Percentiles rank a stretch among this genome's conserved stretches.
Conservation (phyloP, 2,113 vertebrate genomes). For the Pomatorhinus ruficollis region DNA sequence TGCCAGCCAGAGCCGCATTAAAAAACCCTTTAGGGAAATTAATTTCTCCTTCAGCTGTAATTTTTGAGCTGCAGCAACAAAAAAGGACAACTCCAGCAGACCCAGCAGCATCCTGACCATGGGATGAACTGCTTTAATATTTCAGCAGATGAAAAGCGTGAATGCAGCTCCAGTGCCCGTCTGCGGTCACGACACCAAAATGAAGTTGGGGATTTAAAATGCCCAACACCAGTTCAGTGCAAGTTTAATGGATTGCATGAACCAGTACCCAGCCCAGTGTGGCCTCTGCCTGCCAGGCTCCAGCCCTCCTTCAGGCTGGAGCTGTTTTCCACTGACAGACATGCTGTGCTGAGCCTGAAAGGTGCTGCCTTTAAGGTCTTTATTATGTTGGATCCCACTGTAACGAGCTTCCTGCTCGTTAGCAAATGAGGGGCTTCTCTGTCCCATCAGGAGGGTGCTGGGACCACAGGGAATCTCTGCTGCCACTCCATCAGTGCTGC, state of each 20-base stretch:
- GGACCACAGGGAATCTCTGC: not conserved
- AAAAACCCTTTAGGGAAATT: conserved; percentile 31
- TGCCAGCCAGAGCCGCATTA: not conserved
- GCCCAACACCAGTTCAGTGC: not conserved
- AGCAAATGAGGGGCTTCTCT: not conserved
- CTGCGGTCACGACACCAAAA: not conserved
- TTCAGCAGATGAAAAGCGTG: conserved; percentile 11
- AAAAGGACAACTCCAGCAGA: not conserved
- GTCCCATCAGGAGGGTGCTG: not conserved
- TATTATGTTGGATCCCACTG: not conserved
- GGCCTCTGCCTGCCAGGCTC: not conserved
- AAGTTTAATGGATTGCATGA: conserved; percentile 12
- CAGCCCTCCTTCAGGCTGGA: not conserved
- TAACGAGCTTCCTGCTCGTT: rapidly evolving
- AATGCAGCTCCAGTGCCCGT: not conserved
- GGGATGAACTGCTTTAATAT: conserved; percentile 45
- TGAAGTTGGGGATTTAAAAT: conserved; percentile 31
- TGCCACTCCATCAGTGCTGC: not conserved
- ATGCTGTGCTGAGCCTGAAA: not conserved
- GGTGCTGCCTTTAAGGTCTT: not conserved
- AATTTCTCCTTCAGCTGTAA: conserved; percentile 43
- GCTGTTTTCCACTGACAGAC: not conserved
- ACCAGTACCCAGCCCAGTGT: not conserved
- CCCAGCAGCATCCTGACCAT: not conserved
- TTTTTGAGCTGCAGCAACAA: conserved; percentile 17